Percentiles rank a stretch among this genome's conserved stretches.
Evolutionary conservation across 30 jellyfish, hydroid and myxozoan genomes (phyloP).

Genomic region (Catostylus mosaicus): DNA sequence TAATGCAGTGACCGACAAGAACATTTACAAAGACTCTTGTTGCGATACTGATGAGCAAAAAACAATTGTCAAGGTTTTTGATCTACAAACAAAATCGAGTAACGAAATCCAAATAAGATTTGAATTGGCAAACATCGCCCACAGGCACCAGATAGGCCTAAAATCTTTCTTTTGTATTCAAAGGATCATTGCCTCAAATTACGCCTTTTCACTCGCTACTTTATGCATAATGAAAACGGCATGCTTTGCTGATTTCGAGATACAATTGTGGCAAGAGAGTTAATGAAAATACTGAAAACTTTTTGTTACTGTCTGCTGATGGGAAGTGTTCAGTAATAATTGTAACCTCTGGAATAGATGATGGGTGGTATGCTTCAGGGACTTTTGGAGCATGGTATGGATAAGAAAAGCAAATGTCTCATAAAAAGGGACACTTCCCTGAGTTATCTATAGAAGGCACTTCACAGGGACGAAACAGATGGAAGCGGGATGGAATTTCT

Average conservation of each 20-base stretch:
- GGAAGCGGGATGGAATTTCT: no score
- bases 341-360: no score
- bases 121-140: conserved; percentile 9
- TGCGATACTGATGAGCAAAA: no score
- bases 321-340: neutral
- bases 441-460: no score
- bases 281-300: neutral
- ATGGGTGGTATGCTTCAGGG: no score
- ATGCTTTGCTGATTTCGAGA: neutral
- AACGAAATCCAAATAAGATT: neutral
- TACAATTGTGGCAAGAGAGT: neutral
- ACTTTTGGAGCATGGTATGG: no score
- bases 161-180: neutral
- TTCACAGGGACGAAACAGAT: no score
- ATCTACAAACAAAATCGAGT: neutral
- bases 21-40: no score
- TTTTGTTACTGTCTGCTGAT: neutral
- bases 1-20: no score
- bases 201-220: neutral
- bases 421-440: no score
- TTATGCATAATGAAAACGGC: neutral
- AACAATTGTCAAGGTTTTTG: neutral
- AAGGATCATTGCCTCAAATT: neutral
- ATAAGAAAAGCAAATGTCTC: no score
- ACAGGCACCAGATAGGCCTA: conserved; percentile 5